Evolutionary conservation across 2,888 invertebrate genomes (phyloP), one percentile per base, ranked within the genome.

Genomic region (Aquatica leii): DNA sequence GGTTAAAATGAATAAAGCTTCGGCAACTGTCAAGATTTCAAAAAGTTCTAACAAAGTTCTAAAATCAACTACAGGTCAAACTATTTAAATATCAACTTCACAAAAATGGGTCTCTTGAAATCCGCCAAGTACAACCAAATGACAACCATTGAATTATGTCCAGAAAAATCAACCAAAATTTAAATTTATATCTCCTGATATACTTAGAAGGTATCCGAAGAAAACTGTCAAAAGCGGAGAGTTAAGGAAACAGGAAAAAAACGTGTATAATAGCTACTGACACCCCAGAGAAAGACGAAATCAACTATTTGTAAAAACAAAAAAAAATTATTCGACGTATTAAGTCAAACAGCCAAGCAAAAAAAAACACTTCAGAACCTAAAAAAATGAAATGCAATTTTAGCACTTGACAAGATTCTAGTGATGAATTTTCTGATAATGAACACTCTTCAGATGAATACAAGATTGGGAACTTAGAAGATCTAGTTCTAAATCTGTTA

Each of bases 161-260:
- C 37, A 37, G 37, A 37, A 37, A 37, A 37, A 37, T 37, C 12
- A 37, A 37, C 11, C 37, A 37, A 37, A 8, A 37, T 37, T 37
- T 37, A 37, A 8, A 37, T 37, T 37, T 37, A 37, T 37, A 37
- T 37, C 37, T 37, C 12, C 37, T 12, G 37, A 37, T 37, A 37
- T 37, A 37, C 9, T 37, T 37, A 37, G 37, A 37, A 11, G 37
- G 37, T 37, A 37, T 37, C 37, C 11, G 9, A 37, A 37, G 37
- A 37, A 37, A 37, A 6, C 2, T 6, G 6, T 2, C 24, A 6
- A 24, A 24, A 24, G 24, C n/a, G n/a, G n/a, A n/a, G n/a, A n/a
- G n/a, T n/a, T n/a, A n/a, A n/a, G n/a, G n/a, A n/a, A n/a, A n/a
- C n/a, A n/a, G n/a, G n/a, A n/a, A n/a, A n/a, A n/a, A n/a, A n/a